These are phyloP conservation scores for Bombus sylvicola DNA, from an alignment of 1,140 invertebrate species.

Conservation along the genomic window DNA sequence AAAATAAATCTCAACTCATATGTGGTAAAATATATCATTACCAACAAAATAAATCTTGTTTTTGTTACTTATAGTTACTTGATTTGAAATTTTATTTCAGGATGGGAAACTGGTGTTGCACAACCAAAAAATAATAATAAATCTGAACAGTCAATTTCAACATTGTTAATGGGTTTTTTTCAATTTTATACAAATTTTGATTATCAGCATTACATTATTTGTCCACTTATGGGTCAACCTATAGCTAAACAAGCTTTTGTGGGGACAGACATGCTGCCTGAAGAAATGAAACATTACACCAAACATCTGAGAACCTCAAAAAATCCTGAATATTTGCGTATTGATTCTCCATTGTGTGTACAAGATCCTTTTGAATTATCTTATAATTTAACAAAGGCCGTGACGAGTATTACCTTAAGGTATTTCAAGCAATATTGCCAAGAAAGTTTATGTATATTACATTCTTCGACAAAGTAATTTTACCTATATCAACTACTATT, in stretches of 20 bases:
- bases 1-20: slow-evolving; percentile 48
- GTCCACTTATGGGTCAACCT: slow-evolving; percentile 78
- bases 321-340: slow-evolving; percentile 67
- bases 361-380: slow-evolving; percentile 83
- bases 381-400: slow-evolving; percentile 79
- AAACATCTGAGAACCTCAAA: slow-evolving; percentile 36
- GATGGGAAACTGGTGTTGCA: slow-evolving; percentile 47
- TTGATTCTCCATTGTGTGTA: slow-evolving; percentile 78
- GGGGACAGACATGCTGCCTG: slow-evolving; percentile 30
- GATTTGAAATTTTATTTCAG: slow-evolving; percentile 60
- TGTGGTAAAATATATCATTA: slow-evolving; percentile 48
- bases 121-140: neutral
- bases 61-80: neutral
- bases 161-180: slow-evolving; percentile 81
- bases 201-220: slow-evolving; percentile 78
- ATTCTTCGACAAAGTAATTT: neutral
- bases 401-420: slow-evolving; percentile 52
- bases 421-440: slow-evolving; percentile 59
- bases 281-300: slow-evolving; percentile 52
- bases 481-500: neutral
- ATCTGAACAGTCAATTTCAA: slow-evolving; percentile 21
- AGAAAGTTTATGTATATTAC: slow-evolving; percentile 39
- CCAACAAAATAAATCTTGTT: slow-evolving; percentile 3
- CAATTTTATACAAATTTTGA: slow-evolving; percentile 80
- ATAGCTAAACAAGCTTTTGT: slow-evolving; percentile 73